These are phyloP conservation scores for Liodrosophila aerea DNA, from an alignment of 2,888 invertebrate genomes.

Conservation along the genomic window DNA sequence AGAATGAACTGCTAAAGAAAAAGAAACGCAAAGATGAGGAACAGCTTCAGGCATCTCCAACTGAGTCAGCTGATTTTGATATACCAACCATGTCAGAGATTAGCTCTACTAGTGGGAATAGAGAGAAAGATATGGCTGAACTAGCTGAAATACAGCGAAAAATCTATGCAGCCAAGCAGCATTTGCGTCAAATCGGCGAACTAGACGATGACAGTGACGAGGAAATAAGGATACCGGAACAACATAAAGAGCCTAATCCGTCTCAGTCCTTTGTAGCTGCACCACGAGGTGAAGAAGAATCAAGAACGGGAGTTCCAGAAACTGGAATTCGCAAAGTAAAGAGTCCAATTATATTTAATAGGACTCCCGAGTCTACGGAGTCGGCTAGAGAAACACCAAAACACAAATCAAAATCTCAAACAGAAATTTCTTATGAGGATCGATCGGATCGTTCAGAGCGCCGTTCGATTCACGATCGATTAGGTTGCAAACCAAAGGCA, in stretches of 20 bases:
- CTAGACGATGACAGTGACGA: constrained; percentile 69
- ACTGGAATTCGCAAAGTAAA: constrained; percentile 54
- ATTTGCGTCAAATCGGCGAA: constrained; percentile 83
- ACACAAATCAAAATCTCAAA: constrained; percentile 7
- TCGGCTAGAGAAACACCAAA: constrained; percentile 48
- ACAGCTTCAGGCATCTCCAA: constrained; percentile 30
- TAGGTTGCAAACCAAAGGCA: constrained; percentile 79
- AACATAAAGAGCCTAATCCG: background rate
- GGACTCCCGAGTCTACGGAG: constrained; percentile 21
- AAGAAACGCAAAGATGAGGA: constrained; percentile 62
- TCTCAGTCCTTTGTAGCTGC: constrained; percentile 85
- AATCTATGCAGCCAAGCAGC: constrained; percentile 84
- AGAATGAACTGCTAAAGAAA: constrained; percentile 75
- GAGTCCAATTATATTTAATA: constrained; percentile 80
- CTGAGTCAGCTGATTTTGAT: constrained; percentile 82
- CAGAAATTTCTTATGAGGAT: background rate
- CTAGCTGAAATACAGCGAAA: constrained; percentile 86
- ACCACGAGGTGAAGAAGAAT: constrained; percentile 85
- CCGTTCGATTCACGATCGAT: constrained; percentile 83
- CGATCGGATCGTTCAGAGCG: constrained; percentile 56
- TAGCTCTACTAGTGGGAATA: constrained; percentile 67
- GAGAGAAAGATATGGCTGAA: constrained; percentile 83
- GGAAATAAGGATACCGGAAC: constrained; percentile 1
- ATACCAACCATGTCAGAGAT: constrained; percentile 83
- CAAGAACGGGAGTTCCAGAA: constrained; percentile 81